These are phyloP conservation scores for Xenopus tropicalis DNA, from an alignment of 2,113 vertebrate genomes.

Conservation along the genomic window DNA sequence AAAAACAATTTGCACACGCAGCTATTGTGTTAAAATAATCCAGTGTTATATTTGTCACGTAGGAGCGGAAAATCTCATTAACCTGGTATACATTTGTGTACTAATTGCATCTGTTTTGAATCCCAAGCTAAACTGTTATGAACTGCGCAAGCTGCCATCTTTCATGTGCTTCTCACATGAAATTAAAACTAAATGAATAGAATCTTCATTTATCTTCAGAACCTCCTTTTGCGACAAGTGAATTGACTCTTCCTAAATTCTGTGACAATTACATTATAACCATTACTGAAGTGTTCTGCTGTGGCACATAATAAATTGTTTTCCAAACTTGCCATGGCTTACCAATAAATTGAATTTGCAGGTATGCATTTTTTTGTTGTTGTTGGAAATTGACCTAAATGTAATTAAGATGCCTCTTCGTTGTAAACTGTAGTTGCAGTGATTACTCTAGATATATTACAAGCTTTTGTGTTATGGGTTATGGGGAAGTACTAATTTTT, in stretches of 20 bases:
- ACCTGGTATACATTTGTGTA: background rate
- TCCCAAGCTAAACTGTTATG: conserved; percentile 59
- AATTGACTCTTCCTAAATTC: conserved; percentile 82
- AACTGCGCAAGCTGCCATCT: conserved; percentile 74
- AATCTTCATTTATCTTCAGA: conserved; percentile 98
- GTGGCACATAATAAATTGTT: conserved; percentile 92
- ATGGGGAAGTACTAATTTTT: background rate
- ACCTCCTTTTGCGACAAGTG: conserved; percentile 83
- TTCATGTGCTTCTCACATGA: conserved; percentile 88
- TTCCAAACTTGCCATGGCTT: conserved; percentile 94
- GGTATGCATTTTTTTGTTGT: conserved; percentile 89
- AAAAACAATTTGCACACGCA: too few relatives aligned
- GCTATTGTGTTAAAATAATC: background rate
- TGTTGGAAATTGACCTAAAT: conserved; percentile 94
- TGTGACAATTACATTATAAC: conserved; percentile 81
- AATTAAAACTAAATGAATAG: conserved; percentile 99
- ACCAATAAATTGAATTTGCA: conserved; percentile 97
- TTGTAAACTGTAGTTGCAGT: conserved; percentile 74
- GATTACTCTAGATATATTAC: conserved; percentile 95
- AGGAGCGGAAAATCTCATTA: background rate
- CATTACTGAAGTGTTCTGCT: conserved; percentile 88
- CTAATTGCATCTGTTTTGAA: conserved; percentile 59
- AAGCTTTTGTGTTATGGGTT: conserved; percentile 85
- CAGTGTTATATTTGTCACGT: background rate
- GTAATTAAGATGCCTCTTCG: conserved; percentile 94